These are phyloP conservation scores for Drosophila demipolita DNA, from an alignment of 2,888 invertebrate species.

Conservation along the genomic window DNA sequence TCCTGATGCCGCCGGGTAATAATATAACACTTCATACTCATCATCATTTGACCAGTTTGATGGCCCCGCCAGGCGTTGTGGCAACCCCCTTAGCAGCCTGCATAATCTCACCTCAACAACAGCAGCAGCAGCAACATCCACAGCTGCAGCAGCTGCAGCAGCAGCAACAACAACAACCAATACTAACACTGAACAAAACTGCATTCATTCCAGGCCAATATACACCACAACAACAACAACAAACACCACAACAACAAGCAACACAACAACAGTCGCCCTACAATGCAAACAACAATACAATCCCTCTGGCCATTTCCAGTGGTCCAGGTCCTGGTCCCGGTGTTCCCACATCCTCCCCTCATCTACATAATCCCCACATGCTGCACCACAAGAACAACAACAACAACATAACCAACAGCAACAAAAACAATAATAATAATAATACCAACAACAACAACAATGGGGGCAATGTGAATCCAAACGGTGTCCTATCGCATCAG, in stretches of 20 bases:
- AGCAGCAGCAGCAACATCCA: constrained; percentile 23
- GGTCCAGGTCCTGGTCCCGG: constrained; percentile 42
- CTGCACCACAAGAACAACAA: constrained; percentile 51
- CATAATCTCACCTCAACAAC: constrained; percentile 29
- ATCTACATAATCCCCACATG: constrained; percentile 70
- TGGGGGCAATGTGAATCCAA: constrained; percentile 14
- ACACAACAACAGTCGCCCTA: constrained; percentile 68
- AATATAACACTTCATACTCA: constrained; percentile 52
- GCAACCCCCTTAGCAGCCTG: constrained; percentile 45
- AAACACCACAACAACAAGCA: constrained; percentile 66
- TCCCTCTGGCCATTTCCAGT: constrained; percentile 25
- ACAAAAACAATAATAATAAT: constrained; percentile 17
- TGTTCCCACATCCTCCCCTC: constrained; percentile 51
- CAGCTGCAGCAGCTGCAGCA: constrained; percentile 18
- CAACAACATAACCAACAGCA: constrained; percentile 23
- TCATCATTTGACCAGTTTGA: constrained; percentile 51
- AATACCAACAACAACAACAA: constrained; percentile 30
- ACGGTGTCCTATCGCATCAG: constrained; percentile 12
- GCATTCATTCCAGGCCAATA: constrained; percentile 84
- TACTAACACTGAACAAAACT: constrained; percentile 67
- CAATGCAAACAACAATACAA: constrained; percentile 58
- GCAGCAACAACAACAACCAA: constrained; percentile 54
- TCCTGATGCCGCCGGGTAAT: constrained; percentile 75
- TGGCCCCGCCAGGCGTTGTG: constrained; percentile 42
- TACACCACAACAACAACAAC: constrained; percentile 62